Evolutionary conservation across 30 jellyfish, hydroid and myxozoan genomes (phyloP).

Genomic region (Aurelia sp.): DNA sequence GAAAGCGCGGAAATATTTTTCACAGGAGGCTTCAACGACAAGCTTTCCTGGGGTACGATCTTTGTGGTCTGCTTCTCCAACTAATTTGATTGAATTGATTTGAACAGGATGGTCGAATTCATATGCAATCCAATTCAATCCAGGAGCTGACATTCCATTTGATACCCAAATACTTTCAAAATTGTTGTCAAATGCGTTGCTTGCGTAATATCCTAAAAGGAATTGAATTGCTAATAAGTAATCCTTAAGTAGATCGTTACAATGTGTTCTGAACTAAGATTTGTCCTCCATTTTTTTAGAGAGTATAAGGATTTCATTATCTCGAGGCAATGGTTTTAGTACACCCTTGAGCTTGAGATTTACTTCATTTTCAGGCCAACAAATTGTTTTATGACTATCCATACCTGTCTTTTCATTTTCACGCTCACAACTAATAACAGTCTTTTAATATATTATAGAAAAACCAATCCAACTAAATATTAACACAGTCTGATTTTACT

Average conservation of each 20-base stretch:
- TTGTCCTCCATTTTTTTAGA: no score
- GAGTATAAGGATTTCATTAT: no score
- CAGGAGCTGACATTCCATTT: conserved; percentile 93
- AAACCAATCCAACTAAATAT: no score
- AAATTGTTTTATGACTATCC: no score
- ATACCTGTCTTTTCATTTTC: no score
- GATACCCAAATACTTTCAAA: conserved; percentile 94
- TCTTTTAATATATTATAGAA: no score
- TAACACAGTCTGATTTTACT: not conserved
- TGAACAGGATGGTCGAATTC: conserved; percentile 93
- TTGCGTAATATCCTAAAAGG: conserved; percentile 87
- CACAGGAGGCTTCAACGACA: conserved; percentile 97
- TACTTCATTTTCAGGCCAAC: not conserved
- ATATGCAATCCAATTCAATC: conserved; percentile 96
- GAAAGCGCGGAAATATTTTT: conserved; percentile 91
- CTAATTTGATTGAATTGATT: conserved; percentile 76
- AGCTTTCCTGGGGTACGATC: conserved; percentile 85
- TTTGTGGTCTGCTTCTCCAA: conserved; percentile 92
- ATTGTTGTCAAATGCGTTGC: conserved; percentile 98
- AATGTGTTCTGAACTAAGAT: no score
- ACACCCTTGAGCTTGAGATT: not conserved
- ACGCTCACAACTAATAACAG: no score
- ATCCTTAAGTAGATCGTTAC: not conserved
- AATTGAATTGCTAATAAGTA: no score
- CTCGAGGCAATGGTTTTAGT: no score